Base-by-base conservation (phyloP, 2,888 invertebrate species). In the Pachycephus smyrnensis region DNA sequence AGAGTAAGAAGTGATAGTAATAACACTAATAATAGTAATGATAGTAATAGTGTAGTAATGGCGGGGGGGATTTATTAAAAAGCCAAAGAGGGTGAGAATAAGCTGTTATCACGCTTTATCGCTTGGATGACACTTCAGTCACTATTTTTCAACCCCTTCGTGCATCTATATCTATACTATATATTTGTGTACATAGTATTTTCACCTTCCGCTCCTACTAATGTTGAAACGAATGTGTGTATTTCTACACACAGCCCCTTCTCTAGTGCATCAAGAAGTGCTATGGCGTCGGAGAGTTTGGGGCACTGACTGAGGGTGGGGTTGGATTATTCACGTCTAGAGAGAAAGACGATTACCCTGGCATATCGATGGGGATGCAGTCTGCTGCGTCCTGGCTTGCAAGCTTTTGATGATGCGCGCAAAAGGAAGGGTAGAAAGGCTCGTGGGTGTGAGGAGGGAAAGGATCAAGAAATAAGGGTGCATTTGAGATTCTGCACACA, bases 401-500 rank as follows among this genome's bases (percentile, higher is more conserved):
- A 55, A 55, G 55, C 55, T 55, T 55, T 55, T 32, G 76, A 55
- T 37, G 73, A 68, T 77, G 40, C 73, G 15, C 73, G 76, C 76
- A 35, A 75, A 32, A 73, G 36, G 76, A 36, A 69, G 68, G 78
- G 69, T 73, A 69, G 73, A 37, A 35, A 30, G 68, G 55, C 78
- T 78, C 40, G 75, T 69, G 80, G 76, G 71, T 73, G 75, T 73
- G 78, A 75, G 76, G 77, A 79, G 78, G 76, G 74, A 35, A 32
- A 35, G 36, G 74, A 40, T 30, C 33, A 75, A n/a, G 77, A n/a
- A 77, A 40, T 36, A 76, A 73, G 73, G 40, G 75, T 74, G 73
- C 73, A 55, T 69, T 79, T 40, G 79, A 78, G 79, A 82, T 82
- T 74, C 77, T 77, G 79, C 79, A 82, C 23, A 23, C 23, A 55